Evolutionary conservation across 2,888 invertebrate genomes (phyloP).

Genomic region (Augochlorella aurata): DNA sequence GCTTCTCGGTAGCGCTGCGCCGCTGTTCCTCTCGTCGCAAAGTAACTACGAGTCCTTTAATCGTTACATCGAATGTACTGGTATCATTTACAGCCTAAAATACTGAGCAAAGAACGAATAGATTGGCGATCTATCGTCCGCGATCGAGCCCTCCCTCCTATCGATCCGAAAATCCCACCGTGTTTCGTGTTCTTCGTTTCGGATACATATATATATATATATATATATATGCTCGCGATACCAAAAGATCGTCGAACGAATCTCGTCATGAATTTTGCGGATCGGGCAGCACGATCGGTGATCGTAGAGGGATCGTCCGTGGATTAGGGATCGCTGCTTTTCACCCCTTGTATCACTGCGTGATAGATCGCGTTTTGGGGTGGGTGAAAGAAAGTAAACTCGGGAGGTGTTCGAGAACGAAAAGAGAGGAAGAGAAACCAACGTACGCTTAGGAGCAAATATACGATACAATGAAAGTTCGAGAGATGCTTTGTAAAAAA

Average conservation of each 20-base stretch:
- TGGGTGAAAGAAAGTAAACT: slow-evolving; percentile 38
- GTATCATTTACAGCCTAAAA: slow-evolving; percentile 66
- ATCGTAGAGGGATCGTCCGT: not conserved
- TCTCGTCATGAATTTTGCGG: not conserved
- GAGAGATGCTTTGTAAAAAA: slow-evolving; percentile 69
- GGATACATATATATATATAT: no score
- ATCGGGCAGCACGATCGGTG: not conserved
- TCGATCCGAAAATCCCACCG: not conserved
- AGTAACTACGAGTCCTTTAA: slow-evolving; percentile 56
- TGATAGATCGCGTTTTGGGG: slow-evolving; percentile 36
- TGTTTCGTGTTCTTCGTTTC: not conserved
- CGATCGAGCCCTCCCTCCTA: slow-evolving; percentile 15
- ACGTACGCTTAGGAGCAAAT: slow-evolving; percentile 62
- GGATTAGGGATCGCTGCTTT: slow-evolving; percentile 36
- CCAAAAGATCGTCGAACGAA: not conserved
- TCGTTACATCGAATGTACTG: slow-evolving; percentile 60
- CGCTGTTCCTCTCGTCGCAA: slow-evolving; percentile 52
- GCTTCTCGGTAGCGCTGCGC: slow-evolving; percentile 54
- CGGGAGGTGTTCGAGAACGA: slow-evolving; percentile 59
- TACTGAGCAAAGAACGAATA: slow-evolving; percentile 69
- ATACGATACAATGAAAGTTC: slow-evolving; percentile 51
- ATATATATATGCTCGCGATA: not conserved
- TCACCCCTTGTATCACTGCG: slow-evolving; percentile 42
- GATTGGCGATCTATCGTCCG: slow-evolving; percentile 56
- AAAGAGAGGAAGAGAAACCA: slow-evolving; percentile 67